Percentiles rank a stretch among this genome's conserved stretches.
These are phyloP conservation scores for Fregata magnificens DNA, from an alignment of 2,113 vertebrate species.

Conservation along the genomic window DNA sequence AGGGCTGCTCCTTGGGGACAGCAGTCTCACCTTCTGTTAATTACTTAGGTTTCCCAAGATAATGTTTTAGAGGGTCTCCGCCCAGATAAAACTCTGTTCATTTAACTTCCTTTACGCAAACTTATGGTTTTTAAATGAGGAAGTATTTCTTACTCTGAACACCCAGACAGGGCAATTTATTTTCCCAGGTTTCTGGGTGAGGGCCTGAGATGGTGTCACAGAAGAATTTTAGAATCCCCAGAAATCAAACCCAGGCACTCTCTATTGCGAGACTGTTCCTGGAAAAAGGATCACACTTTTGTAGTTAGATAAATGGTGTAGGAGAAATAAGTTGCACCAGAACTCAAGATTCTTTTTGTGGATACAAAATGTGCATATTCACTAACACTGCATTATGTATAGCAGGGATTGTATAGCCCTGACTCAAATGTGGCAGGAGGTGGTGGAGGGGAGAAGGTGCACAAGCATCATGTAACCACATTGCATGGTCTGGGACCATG, in stretches of 20 bases:
- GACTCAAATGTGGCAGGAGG: not conserved
- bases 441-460: not conserved
- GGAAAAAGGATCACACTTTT: not conserved
- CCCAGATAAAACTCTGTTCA: not conserved
- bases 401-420: not conserved
- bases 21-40: not conserved
- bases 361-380: not conserved
- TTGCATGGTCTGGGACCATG: not conserved
- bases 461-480: not conserved
- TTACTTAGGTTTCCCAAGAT: not conserved
- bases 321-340: not conserved
- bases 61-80: not conserved
- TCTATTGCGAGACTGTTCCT: not conserved
- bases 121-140: not conserved
- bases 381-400: not conserved
- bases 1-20: not conserved
- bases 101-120: not conserved
- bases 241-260: constrained; percentile 4
- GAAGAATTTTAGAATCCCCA: not conserved
- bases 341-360: not conserved
- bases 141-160: not conserved
- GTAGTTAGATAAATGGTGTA: not conserved
- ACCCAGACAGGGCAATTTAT: not conserved
- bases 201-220: not conserved
- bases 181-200: not conserved